A percentile compares a stretch with the other conserved stretches of the same genome.
phyloP scores from a whole-genome alignment of 2,888 invertebrate species.

The Phaonia tiefii region DNA sequence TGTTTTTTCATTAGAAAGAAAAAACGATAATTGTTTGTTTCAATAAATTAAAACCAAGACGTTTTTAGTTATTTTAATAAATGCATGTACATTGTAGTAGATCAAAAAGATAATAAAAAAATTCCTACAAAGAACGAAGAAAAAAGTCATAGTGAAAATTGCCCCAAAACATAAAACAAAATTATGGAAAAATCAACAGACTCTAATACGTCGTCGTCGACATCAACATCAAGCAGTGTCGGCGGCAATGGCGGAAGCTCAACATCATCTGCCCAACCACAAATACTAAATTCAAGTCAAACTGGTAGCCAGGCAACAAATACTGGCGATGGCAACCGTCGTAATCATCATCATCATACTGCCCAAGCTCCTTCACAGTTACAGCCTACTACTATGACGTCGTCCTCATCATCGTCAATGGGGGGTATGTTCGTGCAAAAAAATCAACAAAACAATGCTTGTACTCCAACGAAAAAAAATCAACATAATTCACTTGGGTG shows the following conservation, averaged over 20 bases:
- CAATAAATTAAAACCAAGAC: not conserved
- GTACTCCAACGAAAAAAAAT: slow-evolving; percentile 60
- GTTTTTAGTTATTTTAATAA: not conserved
- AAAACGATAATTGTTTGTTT: not conserved
- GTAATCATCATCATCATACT: slow-evolving; percentile 37
- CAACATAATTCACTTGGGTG: slow-evolving; percentile 67
- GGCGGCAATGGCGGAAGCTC: slow-evolving; percentile 33
- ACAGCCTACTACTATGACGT: slow-evolving; percentile 30
- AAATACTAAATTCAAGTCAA: not conserved
- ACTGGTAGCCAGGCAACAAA: slow-evolving; percentile 41
- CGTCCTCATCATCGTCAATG: not conserved
- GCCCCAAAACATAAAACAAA: slow-evolving; percentile 23
- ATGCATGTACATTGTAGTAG: slow-evolving; percentile 11
- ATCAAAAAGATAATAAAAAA: slow-evolving; percentile 5
- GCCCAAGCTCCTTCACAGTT: slow-evolving; percentile 9
- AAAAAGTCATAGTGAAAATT: slow-evolving; percentile 36
- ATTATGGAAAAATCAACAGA: slow-evolving; percentile 66
- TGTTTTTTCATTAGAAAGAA: not conserved
- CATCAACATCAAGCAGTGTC: slow-evolving; percentile 35
- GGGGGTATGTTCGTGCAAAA: slow-evolving; percentile 29
- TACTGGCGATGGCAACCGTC: slow-evolving; percentile 45
- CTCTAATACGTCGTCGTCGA: slow-evolving; percentile 37
- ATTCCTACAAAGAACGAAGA: slow-evolving; percentile 5
- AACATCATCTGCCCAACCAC: slow-evolving; percentile 32
- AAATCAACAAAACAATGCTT: slow-evolving; percentile 37